Evolutionary conservation across 2,888 invertebrate genomes (phyloP).

Genomic region (Aphidoletes aphidimyza): DNA sequence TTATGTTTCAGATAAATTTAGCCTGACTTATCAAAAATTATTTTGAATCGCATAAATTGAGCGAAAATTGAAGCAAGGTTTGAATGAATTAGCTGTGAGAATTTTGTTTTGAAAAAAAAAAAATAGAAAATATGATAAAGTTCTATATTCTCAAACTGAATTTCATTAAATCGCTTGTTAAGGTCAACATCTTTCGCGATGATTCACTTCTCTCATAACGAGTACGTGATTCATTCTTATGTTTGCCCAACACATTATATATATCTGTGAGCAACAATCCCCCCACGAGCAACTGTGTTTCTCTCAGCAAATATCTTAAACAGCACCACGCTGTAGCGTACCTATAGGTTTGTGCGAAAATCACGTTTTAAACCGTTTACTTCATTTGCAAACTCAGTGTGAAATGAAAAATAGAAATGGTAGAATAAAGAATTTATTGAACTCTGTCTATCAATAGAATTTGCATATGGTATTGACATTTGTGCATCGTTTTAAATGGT

Average conservation of each 20-base stretch:
- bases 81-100: not conserved
- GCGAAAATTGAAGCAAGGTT: not conserved
- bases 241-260: not conserved
- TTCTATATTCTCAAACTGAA: not conserved
- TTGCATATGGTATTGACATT: no score
- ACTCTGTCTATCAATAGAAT: no score
- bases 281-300: no score
- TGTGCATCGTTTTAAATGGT: no score
- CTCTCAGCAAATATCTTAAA: not conserved
- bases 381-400: no score
- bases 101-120: not conserved
- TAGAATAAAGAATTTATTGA: no score
- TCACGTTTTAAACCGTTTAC: no score
- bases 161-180: not conserved
- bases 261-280: not conserved
- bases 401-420: no score
- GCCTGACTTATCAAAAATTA: no score
- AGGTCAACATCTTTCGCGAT: conserved; percentile 29
- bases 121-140: not conserved
- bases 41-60: no score
- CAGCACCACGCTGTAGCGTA: not conserved
- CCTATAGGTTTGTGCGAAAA: not conserved
- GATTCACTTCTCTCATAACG: not conserved
- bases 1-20: no score
- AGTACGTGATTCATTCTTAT: not conserved